phyloP scores from a whole-genome alignment of 2,797 vertebrate species.

The Hipposideros larvatus region DNA sequence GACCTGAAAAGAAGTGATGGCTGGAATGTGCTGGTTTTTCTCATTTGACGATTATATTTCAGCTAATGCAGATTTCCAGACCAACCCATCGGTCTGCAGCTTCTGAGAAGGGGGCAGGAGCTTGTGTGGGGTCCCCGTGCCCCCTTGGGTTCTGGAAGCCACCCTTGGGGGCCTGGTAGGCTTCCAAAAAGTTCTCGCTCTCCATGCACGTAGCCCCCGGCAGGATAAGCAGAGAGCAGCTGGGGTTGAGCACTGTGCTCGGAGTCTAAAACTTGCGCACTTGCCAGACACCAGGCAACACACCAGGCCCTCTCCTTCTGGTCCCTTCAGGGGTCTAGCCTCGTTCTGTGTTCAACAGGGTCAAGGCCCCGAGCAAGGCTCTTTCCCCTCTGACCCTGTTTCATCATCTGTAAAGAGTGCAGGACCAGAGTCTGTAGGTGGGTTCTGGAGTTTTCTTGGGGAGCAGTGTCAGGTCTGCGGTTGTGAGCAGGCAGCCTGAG shows the following conservation, averaged over 20 bases:
- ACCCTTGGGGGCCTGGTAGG: not conserved
- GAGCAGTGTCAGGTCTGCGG: not conserved
- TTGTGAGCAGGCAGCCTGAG: not conserved
- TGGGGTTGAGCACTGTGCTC: not conserved
- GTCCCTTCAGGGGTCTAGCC: not conserved
- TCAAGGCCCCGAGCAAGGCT: not conserved
- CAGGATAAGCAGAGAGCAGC: not conserved
- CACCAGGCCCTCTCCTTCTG: accelerated
- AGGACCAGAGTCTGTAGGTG: not conserved
- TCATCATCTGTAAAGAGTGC: not conserved
- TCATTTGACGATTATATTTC: not conserved
- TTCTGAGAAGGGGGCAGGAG: too few species aligned
- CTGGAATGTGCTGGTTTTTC: not conserved
- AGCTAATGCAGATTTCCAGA: not conserved
- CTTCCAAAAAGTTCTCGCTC: not conserved
- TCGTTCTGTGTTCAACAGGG: accelerated
- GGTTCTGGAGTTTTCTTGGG: not conserved
- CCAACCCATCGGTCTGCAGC: accelerated
- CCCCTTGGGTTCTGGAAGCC: not conserved
- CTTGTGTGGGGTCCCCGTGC: accelerated
- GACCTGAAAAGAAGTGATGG: not conserved
- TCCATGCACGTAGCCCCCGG: not conserved
- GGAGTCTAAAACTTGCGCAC: accelerated
- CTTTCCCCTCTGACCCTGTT: not conserved
- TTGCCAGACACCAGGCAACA: not conserved